Evolutionary conservation across 2,888 invertebrate genomes (phyloP).

Genomic region (Pyralis farinalis): DNA sequence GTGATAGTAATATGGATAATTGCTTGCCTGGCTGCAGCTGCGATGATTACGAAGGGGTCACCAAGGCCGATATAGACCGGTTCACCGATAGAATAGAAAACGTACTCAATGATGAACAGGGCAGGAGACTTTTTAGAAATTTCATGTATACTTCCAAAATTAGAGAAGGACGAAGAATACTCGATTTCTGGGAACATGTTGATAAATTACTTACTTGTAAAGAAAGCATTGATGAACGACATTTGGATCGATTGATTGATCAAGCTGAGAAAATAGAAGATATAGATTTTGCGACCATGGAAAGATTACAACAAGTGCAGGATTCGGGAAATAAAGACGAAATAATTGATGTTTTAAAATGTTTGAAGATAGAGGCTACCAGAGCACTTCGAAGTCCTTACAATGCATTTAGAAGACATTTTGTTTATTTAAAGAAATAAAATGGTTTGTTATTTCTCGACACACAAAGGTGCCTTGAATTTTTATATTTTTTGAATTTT

Average conservation of each 20-base stretch:
- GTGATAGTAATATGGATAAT: slow-evolving; percentile 65
- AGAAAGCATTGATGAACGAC: slow-evolving; percentile 49
- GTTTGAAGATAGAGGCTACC: slow-evolving; percentile 59
- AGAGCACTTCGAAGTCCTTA: slow-evolving; percentile 65
- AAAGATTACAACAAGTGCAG: slow-evolving; percentile 50
- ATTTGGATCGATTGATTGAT: slow-evolving; percentile 54
- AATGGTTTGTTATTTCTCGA: slow-evolving; percentile 3
- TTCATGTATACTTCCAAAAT: slow-evolving; percentile 69
- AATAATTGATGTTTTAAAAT: slow-evolving; percentile 51
- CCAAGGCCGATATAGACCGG: slow-evolving; percentile 71
- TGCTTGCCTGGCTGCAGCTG: slow-evolving; percentile 73
- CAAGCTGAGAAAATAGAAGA: slow-evolving; percentile 66
- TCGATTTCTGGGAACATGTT: slow-evolving; percentile 66
- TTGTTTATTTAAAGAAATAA: slow-evolving; percentile 36
- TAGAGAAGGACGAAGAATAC: slow-evolving; percentile 52
- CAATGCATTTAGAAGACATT: slow-evolving; percentile 55
- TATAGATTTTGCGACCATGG: slow-evolving; percentile 66
- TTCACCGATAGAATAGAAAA: slow-evolving; percentile 76
- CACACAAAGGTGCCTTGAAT: slow-evolving; percentile 32
- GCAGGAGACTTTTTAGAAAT: slow-evolving; percentile 64
- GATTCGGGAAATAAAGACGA: slow-evolving; percentile 55
- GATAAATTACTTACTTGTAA: slow-evolving; percentile 55
- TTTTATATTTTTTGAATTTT: slow-evolving; percentile 38
- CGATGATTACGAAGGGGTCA: slow-evolving; percentile 62
- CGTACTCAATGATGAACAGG: slow-evolving; percentile 69